Conservation (phyloP, 2,113 vertebrate species). For the Rafetus swinhoei region DNA sequence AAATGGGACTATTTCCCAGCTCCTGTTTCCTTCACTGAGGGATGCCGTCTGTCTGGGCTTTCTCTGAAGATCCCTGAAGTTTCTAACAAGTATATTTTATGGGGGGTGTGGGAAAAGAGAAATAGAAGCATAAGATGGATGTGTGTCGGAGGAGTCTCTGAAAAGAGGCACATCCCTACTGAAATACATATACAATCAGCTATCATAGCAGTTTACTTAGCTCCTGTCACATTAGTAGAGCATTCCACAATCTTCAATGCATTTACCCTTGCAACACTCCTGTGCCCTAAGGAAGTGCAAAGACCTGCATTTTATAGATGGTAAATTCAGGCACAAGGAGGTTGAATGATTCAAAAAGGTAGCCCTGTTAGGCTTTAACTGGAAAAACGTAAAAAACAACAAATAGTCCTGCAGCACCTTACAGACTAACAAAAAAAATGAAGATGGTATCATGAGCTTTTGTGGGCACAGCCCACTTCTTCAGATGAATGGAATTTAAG, state of each 20-base stretch:
- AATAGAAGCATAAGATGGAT: neutral
- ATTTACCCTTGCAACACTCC: neutral
- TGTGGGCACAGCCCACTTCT: too few species aligned
- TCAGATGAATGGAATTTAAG: too few species aligned
- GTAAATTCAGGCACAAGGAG: neutral
- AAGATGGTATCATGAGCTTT: too few species aligned
- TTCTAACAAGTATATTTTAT: neutral
- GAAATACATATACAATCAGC: neutral
- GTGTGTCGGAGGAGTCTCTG: neutral
- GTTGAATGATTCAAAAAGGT: neutral
- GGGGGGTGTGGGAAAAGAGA: neutral
- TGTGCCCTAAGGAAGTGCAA: neutral
- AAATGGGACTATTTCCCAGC: neutral
- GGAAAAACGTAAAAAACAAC: too few species aligned
- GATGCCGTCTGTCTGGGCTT: accelerated
- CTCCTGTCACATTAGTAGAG: neutral
- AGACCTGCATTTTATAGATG: neutral
- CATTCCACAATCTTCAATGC: neutral
- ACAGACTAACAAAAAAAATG: too few species aligned
- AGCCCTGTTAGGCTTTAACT: too few species aligned
- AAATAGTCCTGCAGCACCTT: too few species aligned
- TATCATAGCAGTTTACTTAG: neutral
- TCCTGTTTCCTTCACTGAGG: neutral
- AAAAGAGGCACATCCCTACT: neutral
- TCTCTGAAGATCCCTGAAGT: neutral